phyloP scores from a whole-genome alignment of 2,113 vertebrate species.

The Pandion haliaetus region DNA sequence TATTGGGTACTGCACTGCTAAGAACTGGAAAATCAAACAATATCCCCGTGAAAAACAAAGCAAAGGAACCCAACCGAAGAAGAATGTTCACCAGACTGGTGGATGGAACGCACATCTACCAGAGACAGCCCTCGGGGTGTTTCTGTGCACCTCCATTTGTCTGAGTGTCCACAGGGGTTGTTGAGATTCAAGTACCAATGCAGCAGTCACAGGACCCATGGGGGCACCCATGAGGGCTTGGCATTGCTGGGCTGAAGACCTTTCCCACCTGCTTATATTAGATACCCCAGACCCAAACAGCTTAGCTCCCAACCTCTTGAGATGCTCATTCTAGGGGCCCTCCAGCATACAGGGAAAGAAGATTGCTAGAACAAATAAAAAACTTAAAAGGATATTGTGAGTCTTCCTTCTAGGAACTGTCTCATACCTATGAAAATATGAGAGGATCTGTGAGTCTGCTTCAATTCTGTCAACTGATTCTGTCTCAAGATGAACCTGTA shows the following conservation, averaged over 20 bases:
- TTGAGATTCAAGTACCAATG: background rate
- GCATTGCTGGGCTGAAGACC: background rate
- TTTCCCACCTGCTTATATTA: background rate
- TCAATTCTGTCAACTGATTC: background rate
- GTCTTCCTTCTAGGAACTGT: constrained; percentile 3
- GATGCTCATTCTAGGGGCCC: background rate
- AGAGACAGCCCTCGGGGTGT: background rate
- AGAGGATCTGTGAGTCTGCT: background rate
- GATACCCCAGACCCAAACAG: background rate
- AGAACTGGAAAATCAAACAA: constrained; percentile 24
- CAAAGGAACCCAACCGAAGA: background rate
- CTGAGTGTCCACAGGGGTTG: background rate
- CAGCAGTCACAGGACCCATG: background rate
- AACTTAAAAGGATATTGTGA: background rate
- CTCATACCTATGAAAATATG: background rate
- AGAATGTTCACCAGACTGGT: background rate
- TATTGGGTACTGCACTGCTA: constrained; percentile 52
- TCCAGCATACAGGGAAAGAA: background rate
- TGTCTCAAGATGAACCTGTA: constrained; percentile 19
- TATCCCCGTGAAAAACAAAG: background rate
- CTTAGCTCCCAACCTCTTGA: background rate
- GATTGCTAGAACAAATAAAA: background rate
- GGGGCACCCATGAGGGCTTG: background rate
- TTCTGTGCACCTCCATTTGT: background rate
- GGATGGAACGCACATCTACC: background rate